Evolutionary conservation across 2,888 invertebrate genomes (phyloP).

Genomic region (Pecten maximus): DNA sequence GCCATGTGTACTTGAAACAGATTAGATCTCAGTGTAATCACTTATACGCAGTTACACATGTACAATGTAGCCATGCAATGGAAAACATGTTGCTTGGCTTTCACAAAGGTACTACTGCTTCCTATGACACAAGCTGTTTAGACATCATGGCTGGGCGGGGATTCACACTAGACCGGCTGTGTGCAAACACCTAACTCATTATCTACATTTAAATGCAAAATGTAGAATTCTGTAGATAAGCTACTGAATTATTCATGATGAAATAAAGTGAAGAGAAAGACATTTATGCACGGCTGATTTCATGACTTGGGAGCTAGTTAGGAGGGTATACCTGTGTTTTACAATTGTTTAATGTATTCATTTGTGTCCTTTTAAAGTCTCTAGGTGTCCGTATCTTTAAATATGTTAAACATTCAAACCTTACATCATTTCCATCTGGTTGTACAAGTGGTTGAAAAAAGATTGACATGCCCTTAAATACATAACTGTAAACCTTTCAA

Average conservation of each 20-base stretch:
- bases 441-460: background rate
- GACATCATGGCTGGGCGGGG: background rate
- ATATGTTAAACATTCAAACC: too few species aligned
- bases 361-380: background rate
- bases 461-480: background rate
- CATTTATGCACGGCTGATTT: background rate
- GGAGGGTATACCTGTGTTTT: background rate
- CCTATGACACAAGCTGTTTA: background rate
- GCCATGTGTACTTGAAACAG: background rate
- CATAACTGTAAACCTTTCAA: too few species aligned
- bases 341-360: background rate
- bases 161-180: background rate
- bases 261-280: background rate
- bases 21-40: background rate
- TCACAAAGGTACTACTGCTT: background rate
- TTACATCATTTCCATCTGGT: too few species aligned
- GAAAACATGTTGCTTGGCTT: background rate
- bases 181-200: background rate
- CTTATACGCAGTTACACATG: too few species aligned
- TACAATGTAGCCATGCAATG: background rate
- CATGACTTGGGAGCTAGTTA: background rate
- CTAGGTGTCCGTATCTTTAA: background rate
- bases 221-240: background rate
- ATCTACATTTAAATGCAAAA: slow-evolving; percentile 15
- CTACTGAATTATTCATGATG: slow-evolving; percentile 1